Percentiles rank a stretch among this genome's conserved stretches.
Evolutionary conservation across 92 coral and sea anemone species (phyloP).

Genomic region (Porites evermanni): DNA sequence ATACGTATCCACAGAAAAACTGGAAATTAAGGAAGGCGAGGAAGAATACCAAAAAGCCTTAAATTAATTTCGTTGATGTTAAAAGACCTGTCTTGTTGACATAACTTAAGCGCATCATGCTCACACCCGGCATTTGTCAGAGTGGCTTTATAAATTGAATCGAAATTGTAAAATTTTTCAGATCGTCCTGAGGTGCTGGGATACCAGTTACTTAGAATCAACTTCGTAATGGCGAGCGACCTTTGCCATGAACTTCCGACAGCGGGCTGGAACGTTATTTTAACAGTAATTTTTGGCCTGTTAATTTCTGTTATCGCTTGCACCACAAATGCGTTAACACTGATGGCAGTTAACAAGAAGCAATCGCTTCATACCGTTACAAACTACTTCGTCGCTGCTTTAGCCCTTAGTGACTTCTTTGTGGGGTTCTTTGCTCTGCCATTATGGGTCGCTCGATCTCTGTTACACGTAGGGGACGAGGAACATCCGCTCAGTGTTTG

Average conservation of each 20-base stretch:
- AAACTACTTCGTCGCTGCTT: slow-evolving; percentile 33
- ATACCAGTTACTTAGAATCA: neutral
- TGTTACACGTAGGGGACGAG: slow-evolving; percentile 10
- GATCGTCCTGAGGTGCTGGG: neutral
- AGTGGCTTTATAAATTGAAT: too few species aligned
- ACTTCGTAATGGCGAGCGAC: neutral
- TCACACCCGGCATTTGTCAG: too few species aligned
- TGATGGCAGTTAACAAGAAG: slow-evolving; percentile 19
- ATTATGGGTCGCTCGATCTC: slow-evolving; percentile 17
- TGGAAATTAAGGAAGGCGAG: too few species aligned
- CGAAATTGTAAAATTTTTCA: neutral
- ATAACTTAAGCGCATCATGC: too few species aligned
- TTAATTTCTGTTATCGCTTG: slow-evolving; percentile 15
- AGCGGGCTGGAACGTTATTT: slow-evolving; percentile 30
- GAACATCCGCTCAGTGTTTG: slow-evolving; percentile 20
- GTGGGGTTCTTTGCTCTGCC: slow-evolving; percentile 40
- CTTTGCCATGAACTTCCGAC: slow-evolving; percentile 21
- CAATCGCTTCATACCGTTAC: slow-evolving; percentile 31
- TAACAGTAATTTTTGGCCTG: slow-evolving; percentile 16
- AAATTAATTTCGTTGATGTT: too few species aligned
- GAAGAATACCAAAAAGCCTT: too few species aligned
- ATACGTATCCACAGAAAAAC: too few species aligned
- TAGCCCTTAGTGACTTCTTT: slow-evolving; percentile 39
- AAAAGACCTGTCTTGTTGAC: too few species aligned
- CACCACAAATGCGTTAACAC: slow-evolving; percentile 28